Percentiles rank a stretch among this genome's conserved stretches.
These are phyloP conservation scores for Gymnothorax javanicus DNA, from an alignment of 2,797 vertebrate genomes.

Conservation along the genomic window DNA sequence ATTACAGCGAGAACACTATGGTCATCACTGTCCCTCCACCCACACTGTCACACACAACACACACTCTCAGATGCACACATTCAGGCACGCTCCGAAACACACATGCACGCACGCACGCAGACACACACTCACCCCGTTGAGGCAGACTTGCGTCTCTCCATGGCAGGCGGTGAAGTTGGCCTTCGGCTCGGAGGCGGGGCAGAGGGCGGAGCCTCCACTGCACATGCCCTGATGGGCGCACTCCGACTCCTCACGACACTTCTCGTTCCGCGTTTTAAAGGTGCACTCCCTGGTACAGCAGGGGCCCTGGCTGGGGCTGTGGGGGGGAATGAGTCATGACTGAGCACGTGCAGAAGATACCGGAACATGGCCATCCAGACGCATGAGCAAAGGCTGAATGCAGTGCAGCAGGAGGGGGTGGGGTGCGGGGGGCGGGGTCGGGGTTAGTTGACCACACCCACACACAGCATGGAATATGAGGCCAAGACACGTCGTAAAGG, in stretches of 20 bases:
- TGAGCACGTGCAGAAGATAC: not conserved
- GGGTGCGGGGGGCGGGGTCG: not conserved
- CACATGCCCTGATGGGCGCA: constrained; percentile 84
- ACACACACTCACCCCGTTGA: constrained; percentile 80
- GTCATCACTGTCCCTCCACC: not conserved
- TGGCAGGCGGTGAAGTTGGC: constrained; percentile 85
- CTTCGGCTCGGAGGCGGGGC: constrained; percentile 84
- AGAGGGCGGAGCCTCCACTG: constrained; percentile 77
- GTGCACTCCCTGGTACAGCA: constrained; percentile 81
- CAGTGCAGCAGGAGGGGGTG: not conserved
- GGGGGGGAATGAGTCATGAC: not conserved
- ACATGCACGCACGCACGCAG: too few species aligned
- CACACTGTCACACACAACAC: not conserved
- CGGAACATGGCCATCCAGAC: too few species aligned
- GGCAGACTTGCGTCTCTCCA: constrained; percentile 89
- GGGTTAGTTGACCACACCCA: too few species aligned
- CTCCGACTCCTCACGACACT: constrained; percentile 84
- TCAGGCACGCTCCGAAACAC: too few species aligned
- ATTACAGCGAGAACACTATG: not conserved
- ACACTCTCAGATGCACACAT: too few species aligned
- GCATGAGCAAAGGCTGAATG: not conserved
- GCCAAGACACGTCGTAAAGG: too few species aligned
- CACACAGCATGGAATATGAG: too few species aligned
- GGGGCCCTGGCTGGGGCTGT: constrained; percentile 92
- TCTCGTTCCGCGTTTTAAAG: constrained; percentile 67